Conservation (phyloP, 1,140 invertebrate genomes). For the Telenomus remus region DNA sequence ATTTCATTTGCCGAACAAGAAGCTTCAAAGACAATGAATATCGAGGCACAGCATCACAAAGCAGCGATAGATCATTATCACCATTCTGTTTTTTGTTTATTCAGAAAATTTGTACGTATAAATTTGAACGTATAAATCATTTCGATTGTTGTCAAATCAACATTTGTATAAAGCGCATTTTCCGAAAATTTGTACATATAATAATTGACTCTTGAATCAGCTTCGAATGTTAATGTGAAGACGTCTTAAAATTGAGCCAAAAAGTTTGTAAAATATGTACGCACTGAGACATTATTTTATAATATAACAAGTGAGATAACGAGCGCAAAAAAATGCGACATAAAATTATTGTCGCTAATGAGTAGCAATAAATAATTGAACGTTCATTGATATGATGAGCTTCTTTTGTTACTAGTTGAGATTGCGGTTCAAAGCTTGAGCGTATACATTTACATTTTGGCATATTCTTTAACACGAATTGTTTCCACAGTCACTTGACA, state of each 20-base stretch:
- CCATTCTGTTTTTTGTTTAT: neutral
- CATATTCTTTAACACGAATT: conserved; percentile 8
- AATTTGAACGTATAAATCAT: conserved; percentile 14
- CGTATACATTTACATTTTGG: conserved; percentile 12
- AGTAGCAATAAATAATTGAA: conserved; percentile 12
- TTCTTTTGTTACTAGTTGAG: conserved; percentile 24
- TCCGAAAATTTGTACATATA: no score
- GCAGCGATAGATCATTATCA: conserved; percentile 33
- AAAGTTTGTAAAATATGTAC: no score
- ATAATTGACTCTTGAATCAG: no score
- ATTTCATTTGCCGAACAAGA: neutral
- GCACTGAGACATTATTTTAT: no score
- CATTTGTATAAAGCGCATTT: no score
- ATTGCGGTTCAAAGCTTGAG: conserved; percentile 19
- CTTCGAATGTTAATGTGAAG: no score
- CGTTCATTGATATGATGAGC: conserved; percentile 9
- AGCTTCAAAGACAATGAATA: conserved; percentile 28
- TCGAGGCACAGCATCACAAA: conserved; percentile 43
- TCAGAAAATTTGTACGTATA: conserved; percentile 15
- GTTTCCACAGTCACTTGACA: no score
- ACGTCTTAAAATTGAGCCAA: no score
- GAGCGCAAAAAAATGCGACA: no score
- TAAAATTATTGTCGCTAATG: no score
- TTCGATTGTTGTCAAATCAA: neutral
- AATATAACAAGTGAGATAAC: no score